phyloP scores from a whole-genome alignment of 1,140 invertebrate species.

The Capitella teleta region DNA sequence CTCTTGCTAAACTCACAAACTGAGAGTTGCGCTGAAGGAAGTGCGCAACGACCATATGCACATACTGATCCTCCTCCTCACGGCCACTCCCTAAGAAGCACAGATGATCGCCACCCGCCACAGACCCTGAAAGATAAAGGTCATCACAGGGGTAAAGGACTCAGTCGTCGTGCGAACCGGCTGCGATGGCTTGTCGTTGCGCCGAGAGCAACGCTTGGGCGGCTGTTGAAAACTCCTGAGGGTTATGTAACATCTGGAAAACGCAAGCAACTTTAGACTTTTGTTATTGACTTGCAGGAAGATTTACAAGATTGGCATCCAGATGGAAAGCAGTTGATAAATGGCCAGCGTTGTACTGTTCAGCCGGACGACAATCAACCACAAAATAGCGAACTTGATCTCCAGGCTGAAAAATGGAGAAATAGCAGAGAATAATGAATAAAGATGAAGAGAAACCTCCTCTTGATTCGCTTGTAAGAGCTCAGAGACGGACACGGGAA shows the following conservation, averaged over 20 bases:
- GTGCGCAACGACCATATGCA: conserved; percentile 95
- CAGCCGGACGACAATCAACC: conserved; percentile 89
- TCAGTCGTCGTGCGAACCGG: conserved; percentile 49
- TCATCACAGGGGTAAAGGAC: too few species aligned
- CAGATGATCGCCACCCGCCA: conserved; percentile 87
- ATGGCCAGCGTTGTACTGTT: conserved; percentile 94
- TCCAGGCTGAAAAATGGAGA: too few species aligned
- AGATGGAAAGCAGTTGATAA: conserved; percentile 94
- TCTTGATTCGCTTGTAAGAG: conserved; percentile 41
- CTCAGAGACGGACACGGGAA: conserved; percentile 70
- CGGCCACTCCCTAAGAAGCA: conserved; percentile 94
- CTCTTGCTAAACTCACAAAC: conserved; percentile 82
- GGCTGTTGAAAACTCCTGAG: conserved; percentile 82
- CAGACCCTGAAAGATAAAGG: conserved; percentile 49
- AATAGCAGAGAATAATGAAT: too few species aligned
- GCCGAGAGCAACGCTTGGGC: conserved; percentile 84
- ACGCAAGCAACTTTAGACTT: too few species aligned
- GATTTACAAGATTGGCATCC: conserved; percentile 75
- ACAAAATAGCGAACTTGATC: conserved; percentile 70
- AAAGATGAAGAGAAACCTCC: too few species aligned
- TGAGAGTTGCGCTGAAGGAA: conserved; percentile 89
- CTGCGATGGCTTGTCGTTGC: conserved; percentile 76
- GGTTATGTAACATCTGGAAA: conserved; percentile 86
- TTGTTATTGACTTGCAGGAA: too few species aligned
- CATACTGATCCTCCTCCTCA: conserved; percentile 90